Evolutionary conservation across 2,888 invertebrate species (phyloP).

Genomic region (Agrochola macilenta): DNA sequence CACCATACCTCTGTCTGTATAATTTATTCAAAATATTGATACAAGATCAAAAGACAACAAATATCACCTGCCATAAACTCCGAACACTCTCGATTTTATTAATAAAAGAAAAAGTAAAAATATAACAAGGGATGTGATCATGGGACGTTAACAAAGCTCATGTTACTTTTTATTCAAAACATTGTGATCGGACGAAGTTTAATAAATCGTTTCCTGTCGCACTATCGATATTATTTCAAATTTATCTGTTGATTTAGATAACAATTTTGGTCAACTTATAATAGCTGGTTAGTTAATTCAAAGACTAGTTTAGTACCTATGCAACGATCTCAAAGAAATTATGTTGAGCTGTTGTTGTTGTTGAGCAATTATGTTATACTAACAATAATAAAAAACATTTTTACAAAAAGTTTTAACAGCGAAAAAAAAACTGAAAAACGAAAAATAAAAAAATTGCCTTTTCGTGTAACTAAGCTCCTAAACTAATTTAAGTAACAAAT

Average conservation of each 20-base stretch:
- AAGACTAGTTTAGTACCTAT: neutral
- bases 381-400: no score
- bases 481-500: no score
- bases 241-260: conserved; percentile 41
- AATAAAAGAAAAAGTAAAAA: conserved; percentile 65
- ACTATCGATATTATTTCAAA: conserved; percentile 75
- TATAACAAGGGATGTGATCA: conserved; percentile 66
- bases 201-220: conserved; percentile 86
- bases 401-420: no score
- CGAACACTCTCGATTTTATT: conserved; percentile 63
- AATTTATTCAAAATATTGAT: conserved; percentile 34
- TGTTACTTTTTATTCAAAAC: conserved; percentile 77
- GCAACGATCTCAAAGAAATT: neutral
- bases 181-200: conserved; percentile 81
- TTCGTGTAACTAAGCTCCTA: no score
- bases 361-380: no score
- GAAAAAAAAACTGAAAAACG: no score
- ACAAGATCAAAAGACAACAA: conserved; percentile 49
- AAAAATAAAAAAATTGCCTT: no score
- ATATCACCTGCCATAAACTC: conserved; percentile 61
- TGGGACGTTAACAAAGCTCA: conserved; percentile 71
- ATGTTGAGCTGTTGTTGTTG: neutral
- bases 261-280: conserved; percentile 3
- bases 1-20: neutral
- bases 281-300: neutral